phyloP scores from a whole-genome alignment of 2,797 vertebrate species.

The Scyliorhinus canicula region DNA sequence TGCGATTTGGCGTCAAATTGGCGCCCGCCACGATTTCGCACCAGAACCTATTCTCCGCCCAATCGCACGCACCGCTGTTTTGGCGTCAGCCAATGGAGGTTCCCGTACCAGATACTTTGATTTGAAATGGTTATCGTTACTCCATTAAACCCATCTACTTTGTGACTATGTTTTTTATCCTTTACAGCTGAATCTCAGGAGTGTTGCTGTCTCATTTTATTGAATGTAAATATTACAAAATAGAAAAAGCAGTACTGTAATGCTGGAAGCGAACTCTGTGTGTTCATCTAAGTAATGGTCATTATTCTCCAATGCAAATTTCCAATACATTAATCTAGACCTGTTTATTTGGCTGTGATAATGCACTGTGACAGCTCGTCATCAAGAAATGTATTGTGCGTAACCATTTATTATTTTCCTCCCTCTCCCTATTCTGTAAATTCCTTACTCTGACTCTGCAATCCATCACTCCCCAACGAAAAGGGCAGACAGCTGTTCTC shows the following conservation, averaged over 20 bases:
- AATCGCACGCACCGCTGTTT: no score
- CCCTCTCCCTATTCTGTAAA: background rate
- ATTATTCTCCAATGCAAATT: background rate
- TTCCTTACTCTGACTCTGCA: background rate
- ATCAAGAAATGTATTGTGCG: background rate
- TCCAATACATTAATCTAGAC: background rate
- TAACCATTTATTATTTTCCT: background rate
- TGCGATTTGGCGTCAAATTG: no score
- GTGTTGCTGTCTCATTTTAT: background rate
- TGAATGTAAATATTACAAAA: background rate
- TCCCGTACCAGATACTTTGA: background rate
- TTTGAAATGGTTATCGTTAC: background rate
- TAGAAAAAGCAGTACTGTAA: background rate
- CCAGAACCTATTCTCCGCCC: no score
- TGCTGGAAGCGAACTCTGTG: background rate
- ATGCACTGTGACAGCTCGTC: background rate
- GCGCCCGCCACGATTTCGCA: no score
- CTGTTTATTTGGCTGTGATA: background rate
- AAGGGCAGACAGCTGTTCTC: background rate
- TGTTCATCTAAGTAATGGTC: conserved; percentile 10
- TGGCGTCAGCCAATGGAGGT: no score
- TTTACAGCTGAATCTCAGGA: background rate
- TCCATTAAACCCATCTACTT: background rate
- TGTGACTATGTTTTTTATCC: background rate
- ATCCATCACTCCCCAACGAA: background rate